phyloP scores from a whole-genome alignment of 2,888 invertebrate species.

The Oscheius sp. region DNA sequence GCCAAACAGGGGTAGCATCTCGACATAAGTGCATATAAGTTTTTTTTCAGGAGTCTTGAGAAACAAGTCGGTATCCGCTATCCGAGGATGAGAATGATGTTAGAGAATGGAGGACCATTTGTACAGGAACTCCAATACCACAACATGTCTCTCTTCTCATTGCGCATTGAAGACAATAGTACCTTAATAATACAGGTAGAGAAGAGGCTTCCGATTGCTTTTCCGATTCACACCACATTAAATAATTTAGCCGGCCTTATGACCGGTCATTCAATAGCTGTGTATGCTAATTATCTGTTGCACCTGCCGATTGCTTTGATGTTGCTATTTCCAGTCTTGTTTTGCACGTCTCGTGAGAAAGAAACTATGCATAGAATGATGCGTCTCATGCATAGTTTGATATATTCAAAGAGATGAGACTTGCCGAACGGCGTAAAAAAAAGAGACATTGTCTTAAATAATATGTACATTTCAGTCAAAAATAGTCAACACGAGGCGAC shows the following conservation, averaged over 20 bases:
- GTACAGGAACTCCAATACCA: constrained; percentile 46
- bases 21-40: constrained; percentile 1
- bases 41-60: constrained; percentile 65
- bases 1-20: constrained; percentile 19
- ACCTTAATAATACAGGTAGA: constrained; percentile 62
- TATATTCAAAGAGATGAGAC: background rate
- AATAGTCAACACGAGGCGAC: constrained; percentile 11
- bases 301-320: constrained; percentile 19
- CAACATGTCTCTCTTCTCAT: constrained; percentile 59
- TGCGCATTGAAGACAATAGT: constrained; percentile 69
- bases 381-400: too few species aligned
- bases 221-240: too few species aligned
- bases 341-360: too few species aligned
- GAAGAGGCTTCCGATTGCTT: too few species aligned
- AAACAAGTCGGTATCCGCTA: constrained; percentile 49
- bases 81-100: constrained; percentile 46
- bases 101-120: constrained; percentile 27
- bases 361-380: too few species aligned
- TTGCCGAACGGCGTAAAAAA: background rate
- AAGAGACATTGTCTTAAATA: background rate
- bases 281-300: constrained; percentile 8
- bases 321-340: background rate
- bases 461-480: constrained; percentile 12
- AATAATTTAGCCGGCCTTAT: constrained; percentile 16
- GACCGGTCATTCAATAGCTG: constrained; percentile 23